These are phyloP conservation scores for Pandemis corylana DNA, from an alignment of 2,888 invertebrate species.

Conservation along the genomic window DNA sequence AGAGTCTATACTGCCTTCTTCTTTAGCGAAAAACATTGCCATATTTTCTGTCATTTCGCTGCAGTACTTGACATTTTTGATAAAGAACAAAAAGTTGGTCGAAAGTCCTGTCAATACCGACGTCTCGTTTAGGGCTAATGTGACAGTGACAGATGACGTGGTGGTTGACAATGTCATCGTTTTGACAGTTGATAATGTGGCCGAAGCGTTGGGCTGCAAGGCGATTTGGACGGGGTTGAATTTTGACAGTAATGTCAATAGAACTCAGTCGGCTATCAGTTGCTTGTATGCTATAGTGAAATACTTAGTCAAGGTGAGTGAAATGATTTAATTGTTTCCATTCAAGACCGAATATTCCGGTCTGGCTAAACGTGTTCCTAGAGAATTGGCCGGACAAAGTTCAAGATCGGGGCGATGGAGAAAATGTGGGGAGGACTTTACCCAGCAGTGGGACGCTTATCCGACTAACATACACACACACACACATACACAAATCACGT, in stretches of 20 bases:
- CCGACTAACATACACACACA: too few species aligned
- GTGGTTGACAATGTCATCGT: constrained; percentile 72
- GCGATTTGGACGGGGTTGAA: constrained; percentile 79
- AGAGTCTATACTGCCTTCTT: constrained; percentile 67
- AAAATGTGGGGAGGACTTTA: too few species aligned
- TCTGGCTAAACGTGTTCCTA: too few species aligned
- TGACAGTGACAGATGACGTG: constrained; percentile 65
- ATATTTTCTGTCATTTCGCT: constrained; percentile 76
- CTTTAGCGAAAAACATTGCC: constrained; percentile 69
- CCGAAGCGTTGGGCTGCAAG: constrained; percentile 67
- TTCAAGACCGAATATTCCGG: too few species aligned
- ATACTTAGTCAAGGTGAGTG: constrained; percentile 76
- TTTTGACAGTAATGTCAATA: constrained; percentile 70
- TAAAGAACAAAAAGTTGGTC: constrained; percentile 79
- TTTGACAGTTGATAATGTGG: constrained; percentile 70
- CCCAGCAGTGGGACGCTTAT: too few species aligned
- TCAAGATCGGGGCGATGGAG: too few species aligned
- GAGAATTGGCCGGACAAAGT: too few species aligned
- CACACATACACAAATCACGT: too few species aligned
- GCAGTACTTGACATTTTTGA: constrained; percentile 79
- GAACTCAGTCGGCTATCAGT: constrained; percentile 78
- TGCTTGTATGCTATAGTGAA: constrained; percentile 79
- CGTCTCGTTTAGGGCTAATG: constrained; percentile 70
- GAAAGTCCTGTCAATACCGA: constrained; percentile 75
- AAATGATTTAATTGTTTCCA: neutral